Evolutionary conservation across 2,797 vertebrate genomes (phyloP).

Genomic region (Falco columbarius): DNA sequence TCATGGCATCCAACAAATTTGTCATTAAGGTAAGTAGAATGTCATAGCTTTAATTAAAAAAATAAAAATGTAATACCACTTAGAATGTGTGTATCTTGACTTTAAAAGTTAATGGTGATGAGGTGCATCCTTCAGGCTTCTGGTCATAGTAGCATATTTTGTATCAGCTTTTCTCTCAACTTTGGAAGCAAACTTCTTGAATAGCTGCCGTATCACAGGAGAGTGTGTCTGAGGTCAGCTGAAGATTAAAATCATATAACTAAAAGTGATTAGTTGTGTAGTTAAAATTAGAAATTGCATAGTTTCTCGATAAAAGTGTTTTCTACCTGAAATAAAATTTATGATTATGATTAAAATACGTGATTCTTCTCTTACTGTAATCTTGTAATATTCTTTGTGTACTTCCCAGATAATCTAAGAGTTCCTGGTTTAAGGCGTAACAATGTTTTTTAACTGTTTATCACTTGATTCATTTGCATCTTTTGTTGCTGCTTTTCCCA

Average conservation of each 20-base stretch:
- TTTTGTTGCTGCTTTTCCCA: neutral
- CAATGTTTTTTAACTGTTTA: neutral
- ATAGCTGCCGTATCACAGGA: neutral
- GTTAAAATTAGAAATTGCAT: neutral
- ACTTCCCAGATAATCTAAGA: neutral
- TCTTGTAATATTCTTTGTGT: neutral
- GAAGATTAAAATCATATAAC: neutral
- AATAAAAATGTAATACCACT: neutral
- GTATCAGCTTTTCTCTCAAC: neutral
- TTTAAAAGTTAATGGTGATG: neutral
- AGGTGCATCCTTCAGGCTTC: neutral
- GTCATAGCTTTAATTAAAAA: neutral
- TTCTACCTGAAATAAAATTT: neutral
- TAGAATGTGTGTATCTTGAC: neutral
- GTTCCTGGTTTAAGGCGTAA: neutral
- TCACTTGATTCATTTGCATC: neutral
- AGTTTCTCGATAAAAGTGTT: neutral
- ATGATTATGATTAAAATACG: neutral
- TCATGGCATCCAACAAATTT: constrained; percentile 86
- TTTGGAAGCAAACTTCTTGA: neutral
- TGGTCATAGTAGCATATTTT: neutral
- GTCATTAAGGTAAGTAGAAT: constrained; percentile 86
- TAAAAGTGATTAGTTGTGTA: neutral
- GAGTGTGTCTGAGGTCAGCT: neutral
- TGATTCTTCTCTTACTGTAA: neutral